Conservation (phyloP, 1,140 invertebrate species). For the Drosophila burlai region DNA sequence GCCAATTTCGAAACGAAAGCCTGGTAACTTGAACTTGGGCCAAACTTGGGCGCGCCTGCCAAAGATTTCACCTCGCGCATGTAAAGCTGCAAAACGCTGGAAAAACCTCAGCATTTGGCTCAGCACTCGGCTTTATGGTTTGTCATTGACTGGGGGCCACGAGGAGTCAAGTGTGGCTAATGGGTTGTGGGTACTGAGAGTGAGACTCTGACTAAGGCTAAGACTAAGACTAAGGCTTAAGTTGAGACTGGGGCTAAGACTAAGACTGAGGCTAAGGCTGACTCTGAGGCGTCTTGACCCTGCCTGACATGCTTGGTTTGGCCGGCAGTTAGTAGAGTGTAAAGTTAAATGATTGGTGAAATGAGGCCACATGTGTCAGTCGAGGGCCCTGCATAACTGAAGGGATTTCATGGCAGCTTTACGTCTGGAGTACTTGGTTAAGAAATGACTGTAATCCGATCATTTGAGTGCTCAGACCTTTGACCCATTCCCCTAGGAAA, state of each 20-base stretch:
- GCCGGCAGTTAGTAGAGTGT: constrained; percentile 75
- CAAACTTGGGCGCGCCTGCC: constrained; percentile 50
- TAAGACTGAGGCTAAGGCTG: not conserved
- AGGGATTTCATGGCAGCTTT: constrained; percentile 34
- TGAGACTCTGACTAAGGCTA: not conserved
- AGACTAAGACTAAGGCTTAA: not conserved
- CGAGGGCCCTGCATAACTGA: constrained; percentile 33
- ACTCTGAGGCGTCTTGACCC: constrained; percentile 57
- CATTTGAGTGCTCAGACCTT: constrained; percentile 11
- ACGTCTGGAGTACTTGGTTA: constrained; percentile 2
- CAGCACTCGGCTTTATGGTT: constrained; percentile 28
- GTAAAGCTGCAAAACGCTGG: constrained; percentile 28
- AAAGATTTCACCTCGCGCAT: constrained; percentile 52
- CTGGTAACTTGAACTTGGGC: constrained; percentile 50
- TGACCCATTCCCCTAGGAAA: not conserved
- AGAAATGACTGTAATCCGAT: constrained; percentile 28
- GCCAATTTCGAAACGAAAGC: constrained; percentile 39
- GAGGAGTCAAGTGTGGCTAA: constrained; percentile 53
- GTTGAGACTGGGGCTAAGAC: not conserved
- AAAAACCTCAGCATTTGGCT: constrained; percentile 48
- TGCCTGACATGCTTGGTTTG: constrained; percentile 69
- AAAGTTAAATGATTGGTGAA: constrained; percentile 82
- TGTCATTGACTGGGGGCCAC: constrained; percentile 46
- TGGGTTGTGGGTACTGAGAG: constrained; percentile 23
- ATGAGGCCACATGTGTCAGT: constrained; percentile 66